Conservation (phyloP, 1,140 invertebrate genomes). For the Manduca sexta region DNA sequence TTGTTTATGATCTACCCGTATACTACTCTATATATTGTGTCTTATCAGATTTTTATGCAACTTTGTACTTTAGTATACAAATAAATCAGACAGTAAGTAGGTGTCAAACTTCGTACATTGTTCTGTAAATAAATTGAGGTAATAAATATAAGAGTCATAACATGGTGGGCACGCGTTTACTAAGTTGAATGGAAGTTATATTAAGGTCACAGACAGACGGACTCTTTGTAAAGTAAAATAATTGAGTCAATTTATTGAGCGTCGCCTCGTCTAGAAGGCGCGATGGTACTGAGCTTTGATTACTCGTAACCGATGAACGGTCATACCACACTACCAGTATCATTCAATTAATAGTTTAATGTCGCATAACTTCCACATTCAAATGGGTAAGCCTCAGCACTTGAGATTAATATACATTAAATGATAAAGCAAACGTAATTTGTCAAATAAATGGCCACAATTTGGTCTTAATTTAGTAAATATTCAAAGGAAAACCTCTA, state of each 20-base stretch:
- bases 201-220: constrained; percentile 28
- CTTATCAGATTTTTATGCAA: no score
- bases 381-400: no score
- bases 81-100: no score
- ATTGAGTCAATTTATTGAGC: constrained; percentile 32
- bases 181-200: constrained; percentile 31
- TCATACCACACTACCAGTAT: background rate
- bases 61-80: no score
- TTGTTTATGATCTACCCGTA: background rate
- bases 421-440: no score
- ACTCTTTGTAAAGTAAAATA: constrained; percentile 26
- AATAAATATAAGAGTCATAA: constrained; percentile 5
- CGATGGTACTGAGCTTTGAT: constrained; percentile 24
- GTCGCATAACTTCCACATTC: background rate
- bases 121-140: no score
- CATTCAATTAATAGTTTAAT: constrained; percentile 2
- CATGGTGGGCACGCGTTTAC: constrained; percentile 16
- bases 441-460: no score
- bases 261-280: constrained; percentile 17
- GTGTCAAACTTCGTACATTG: no score
- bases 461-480: no score
- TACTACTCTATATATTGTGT: no score
- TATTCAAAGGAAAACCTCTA: no score
- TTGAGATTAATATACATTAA: no score
- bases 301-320: constrained; percentile 16